Conservation (phyloP, 2,113 vertebrate species). For the Pterocles gutturalis region DNA sequence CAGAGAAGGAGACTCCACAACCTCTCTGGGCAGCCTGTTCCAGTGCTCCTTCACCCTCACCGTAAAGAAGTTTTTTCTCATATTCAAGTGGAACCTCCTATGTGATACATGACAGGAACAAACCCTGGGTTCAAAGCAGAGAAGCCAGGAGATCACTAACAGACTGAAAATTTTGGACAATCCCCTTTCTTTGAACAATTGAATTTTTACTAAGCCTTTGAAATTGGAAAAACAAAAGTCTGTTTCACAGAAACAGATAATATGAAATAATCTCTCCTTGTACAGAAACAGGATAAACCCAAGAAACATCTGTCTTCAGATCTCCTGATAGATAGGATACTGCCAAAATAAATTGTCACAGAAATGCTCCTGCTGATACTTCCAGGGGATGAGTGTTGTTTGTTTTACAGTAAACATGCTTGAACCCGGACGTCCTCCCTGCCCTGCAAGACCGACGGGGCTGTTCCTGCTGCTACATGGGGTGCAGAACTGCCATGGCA, state of each 20-base stretch:
- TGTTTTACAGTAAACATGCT: background rate
- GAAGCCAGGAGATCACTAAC: background rate
- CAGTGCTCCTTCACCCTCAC: too few relatives aligned
- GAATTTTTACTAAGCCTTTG: background rate
- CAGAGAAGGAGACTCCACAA: too few relatives aligned
- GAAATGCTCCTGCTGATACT: background rate
- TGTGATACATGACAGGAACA: rapidly evolving
- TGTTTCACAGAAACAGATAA: background rate
- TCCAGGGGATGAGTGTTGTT: background rate
- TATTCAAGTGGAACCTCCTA: too few relatives aligned
- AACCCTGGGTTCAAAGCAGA: background rate
- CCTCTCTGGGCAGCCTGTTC: too few relatives aligned
- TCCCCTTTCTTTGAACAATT: background rate
- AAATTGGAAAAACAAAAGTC: background rate
- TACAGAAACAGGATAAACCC: background rate
- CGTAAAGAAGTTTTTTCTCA: too few relatives aligned
- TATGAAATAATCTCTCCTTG: background rate
- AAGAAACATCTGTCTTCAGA: background rate
- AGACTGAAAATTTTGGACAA: background rate
- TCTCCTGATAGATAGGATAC: background rate
- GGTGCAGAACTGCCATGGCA: rapidly evolving
- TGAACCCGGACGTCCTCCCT: background rate
- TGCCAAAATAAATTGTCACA: background rate
- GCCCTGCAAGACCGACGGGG: rapidly evolving
- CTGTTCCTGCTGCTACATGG: rapidly evolving